Conservation (phyloP, 2,888 invertebrate species). For the Gonocerus acuteangulatus region DNA sequence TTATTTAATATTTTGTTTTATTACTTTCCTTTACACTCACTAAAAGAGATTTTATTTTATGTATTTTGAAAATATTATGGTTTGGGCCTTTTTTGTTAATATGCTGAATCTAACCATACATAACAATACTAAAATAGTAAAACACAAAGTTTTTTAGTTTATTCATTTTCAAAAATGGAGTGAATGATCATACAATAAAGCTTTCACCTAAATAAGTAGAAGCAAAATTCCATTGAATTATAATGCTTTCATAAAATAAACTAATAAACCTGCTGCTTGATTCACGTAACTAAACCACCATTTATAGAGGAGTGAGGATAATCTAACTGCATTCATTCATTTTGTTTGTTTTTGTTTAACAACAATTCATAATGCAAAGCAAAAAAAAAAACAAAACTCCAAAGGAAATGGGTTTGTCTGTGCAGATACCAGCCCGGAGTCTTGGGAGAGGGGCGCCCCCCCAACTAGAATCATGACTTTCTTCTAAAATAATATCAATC, state of each 20-base stretch:
- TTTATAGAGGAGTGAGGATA: too few species aligned
- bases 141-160: not conserved
- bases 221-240: too few species aligned
- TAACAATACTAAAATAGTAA: constrained; percentile 6
- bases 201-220: too few species aligned
- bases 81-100: constrained; percentile 36
- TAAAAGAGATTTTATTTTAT: not conserved
- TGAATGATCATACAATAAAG: too few species aligned
- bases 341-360: not conserved
- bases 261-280: too few species aligned
- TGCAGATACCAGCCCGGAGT: constrained; percentile 38
- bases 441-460: constrained; percentile 34
- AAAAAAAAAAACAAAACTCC: constrained; percentile 20
- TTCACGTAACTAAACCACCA: too few species aligned
- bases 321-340: not conserved
- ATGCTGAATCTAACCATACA: constrained; percentile 7
- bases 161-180: too few species aligned
- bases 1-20: constrained; percentile 17
- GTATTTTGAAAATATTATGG: constrained; percentile 13
- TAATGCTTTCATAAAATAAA: too few species aligned
- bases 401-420: constrained; percentile 34
- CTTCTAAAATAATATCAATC: constrained; percentile 28
- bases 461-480: constrained; percentile 36
- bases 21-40: constrained; percentile 15
- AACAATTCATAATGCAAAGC: constrained; percentile 6